phyloP scores from a whole-genome alignment of 1,140 invertebrate species.

The Magallana ariakensis region DNA sequence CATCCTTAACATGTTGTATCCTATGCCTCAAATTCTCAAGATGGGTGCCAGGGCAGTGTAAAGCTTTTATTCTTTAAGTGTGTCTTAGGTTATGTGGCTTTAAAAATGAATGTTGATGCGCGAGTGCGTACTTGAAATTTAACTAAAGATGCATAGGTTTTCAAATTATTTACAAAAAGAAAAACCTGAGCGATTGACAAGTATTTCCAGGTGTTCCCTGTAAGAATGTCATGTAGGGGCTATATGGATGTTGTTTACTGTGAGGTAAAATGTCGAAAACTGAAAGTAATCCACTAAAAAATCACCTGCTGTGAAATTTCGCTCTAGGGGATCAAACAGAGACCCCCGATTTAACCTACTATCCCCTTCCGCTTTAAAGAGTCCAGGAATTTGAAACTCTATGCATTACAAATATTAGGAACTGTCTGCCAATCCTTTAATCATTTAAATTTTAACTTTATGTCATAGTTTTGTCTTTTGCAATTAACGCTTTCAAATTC shows the following conservation, averaged over 20 bases:
- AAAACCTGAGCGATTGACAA: background rate
- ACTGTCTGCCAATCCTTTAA: background rate
- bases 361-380: constrained; percentile 29
- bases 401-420: constrained; percentile 17
- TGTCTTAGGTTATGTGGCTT: background rate
- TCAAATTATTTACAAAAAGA: background rate
- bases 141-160: background rate
- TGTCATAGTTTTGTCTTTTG: constrained; percentile 14
- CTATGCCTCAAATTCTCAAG: too few relatives aligned
- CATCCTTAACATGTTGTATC: too few relatives aligned
- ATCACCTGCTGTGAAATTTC: constrained; percentile 38
- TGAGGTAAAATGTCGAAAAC: constrained; percentile 19
- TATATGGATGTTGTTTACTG: constrained; percentile 20
- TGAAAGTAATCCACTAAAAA: constrained; percentile 38
- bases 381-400: constrained; percentile 12
- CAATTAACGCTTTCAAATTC: constrained; percentile 1
- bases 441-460: constrained; percentile 30
- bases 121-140: background rate
- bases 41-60: too few relatives aligned
- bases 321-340: constrained; percentile 28
- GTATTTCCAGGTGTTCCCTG: background rate
- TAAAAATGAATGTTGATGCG: background rate
- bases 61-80: background rate
- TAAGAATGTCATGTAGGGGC: background rate
- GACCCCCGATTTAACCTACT: constrained; percentile 32